These are phyloP conservation scores for Bombus confusus DNA, from an alignment of 1,140 invertebrate species.

Conservation along the genomic window DNA sequence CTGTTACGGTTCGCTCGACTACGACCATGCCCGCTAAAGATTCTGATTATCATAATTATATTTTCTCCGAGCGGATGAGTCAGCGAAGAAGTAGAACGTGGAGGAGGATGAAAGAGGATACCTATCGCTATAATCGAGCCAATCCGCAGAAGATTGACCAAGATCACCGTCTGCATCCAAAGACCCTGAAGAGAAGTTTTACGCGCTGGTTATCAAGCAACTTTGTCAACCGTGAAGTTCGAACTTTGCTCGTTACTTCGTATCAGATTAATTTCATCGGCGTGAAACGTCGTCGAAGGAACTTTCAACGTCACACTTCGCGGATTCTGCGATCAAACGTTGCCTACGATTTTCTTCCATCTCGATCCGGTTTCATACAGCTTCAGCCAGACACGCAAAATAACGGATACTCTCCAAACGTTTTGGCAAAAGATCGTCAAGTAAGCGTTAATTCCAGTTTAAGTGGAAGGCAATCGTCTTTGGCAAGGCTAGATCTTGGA, in stretches of 20 bases:
- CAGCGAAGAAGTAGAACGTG: conserved; percentile 55
- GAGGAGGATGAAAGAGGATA: conserved; percentile 34
- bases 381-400: no score
- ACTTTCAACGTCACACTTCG: background rate
- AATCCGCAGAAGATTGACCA: conserved; percentile 57
- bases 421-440: no score
- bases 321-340: background rate
- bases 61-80: conserved; percentile 58
- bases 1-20: conserved; percentile 45
- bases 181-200: conserved; percentile 52
- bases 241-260: conserved; percentile 46
- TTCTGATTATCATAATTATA: conserved; percentile 66
- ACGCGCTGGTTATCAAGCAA: conserved; percentile 58
- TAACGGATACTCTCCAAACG: no score
- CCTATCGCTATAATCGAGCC: conserved; percentile 53
- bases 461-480: no score
- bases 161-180: conserved; percentile 51
- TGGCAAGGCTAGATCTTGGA: no score
- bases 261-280: conserved; percentile 32
- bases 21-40: conserved; percentile 35
- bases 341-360: background rate
- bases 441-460: no score
- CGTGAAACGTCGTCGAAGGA: background rate
- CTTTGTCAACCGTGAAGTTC: conserved; percentile 62
- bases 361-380: background rate